Evolutionary conservation across 1,140 invertebrate genomes (phyloP).

Genomic region (Gryon sp.): DNA sequence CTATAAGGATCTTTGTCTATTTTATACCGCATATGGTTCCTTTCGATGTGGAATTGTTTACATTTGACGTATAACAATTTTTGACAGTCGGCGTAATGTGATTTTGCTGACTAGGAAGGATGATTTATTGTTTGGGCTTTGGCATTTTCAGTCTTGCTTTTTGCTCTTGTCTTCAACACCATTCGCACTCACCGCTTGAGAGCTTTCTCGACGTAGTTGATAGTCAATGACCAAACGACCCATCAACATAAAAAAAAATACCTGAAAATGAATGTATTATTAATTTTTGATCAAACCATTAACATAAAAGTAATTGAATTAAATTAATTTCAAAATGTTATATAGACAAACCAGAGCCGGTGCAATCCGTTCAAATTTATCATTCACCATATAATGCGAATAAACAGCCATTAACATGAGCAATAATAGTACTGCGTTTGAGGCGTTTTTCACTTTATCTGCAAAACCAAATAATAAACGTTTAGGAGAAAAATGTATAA

Average conservation of each 20-base stretch:
- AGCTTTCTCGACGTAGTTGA: slow-evolving; percentile 80
- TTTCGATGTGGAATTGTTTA: slow-evolving; percentile 30
- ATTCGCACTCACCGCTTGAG: slow-evolving; percentile 70
- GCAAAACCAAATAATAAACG: slow-evolving; percentile 76
- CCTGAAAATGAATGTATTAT: slow-evolving; percentile 70
- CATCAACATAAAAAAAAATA: slow-evolving; percentile 97
- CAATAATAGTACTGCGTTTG: slow-evolving; percentile 90
- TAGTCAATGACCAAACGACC: slow-evolving; percentile 92
- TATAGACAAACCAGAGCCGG: slow-evolving; percentile 88
- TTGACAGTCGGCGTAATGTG: slow-evolving; percentile 7
- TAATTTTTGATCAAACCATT: background rate
- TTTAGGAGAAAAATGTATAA: too few species aligned
- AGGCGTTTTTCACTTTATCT: slow-evolving; percentile 94
- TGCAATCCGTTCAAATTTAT: slow-evolving; percentile 95
- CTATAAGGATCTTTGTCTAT: background rate
- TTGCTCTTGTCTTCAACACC: slow-evolving; percentile 78
- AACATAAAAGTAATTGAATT: background rate
- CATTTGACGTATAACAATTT: slow-evolving; percentile 27
- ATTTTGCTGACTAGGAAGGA: slow-evolving; percentile 46
- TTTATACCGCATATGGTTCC: background rate
- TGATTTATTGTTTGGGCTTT: slow-evolving; percentile 33
- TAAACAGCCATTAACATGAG: slow-evolving; percentile 94
- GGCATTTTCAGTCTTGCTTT: slow-evolving; percentile 77
- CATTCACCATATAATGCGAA: slow-evolving; percentile 94
- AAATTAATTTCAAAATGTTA: too few species aligned